phyloP scores from a whole-genome alignment of 2,888 invertebrate genomes.

The Machimus atricapillus region DNA sequence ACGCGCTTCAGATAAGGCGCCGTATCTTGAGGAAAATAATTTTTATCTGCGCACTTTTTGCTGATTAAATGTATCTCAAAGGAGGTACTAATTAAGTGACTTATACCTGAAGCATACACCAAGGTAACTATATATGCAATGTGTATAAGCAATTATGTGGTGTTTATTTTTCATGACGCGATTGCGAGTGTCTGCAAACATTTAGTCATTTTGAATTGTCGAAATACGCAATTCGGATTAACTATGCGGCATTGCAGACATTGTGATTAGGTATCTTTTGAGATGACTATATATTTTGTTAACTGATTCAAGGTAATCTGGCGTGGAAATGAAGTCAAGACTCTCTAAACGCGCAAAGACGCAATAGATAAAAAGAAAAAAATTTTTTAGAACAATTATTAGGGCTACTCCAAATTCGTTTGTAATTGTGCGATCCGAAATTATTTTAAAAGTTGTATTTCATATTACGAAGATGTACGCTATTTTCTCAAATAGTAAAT shows the following conservation, averaged over 20 bases:
- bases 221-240: background rate
- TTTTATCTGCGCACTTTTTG: background rate
- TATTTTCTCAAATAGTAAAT: no score
- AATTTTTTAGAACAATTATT: no score
- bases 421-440: no score
- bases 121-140: background rate
- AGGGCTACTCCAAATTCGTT: no score
- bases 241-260: background rate
- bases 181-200: background rate
- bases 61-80: background rate
- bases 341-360: background rate
- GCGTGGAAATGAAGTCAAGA: background rate
- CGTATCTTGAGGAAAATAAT: background rate
- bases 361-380: no score
- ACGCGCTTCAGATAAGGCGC: background rate
- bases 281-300: background rate
- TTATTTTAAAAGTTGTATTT: no score
- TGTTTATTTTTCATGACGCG: background rate
- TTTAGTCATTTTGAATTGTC: background rate
- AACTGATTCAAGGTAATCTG: background rate
- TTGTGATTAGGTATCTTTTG: background rate
- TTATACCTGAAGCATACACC: background rate
- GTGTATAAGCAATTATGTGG: background rate
- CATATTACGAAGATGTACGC: no score
- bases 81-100: background rate